Conservation (phyloP, 2,888 invertebrate genomes). For the Drosophila limbata region DNA sequence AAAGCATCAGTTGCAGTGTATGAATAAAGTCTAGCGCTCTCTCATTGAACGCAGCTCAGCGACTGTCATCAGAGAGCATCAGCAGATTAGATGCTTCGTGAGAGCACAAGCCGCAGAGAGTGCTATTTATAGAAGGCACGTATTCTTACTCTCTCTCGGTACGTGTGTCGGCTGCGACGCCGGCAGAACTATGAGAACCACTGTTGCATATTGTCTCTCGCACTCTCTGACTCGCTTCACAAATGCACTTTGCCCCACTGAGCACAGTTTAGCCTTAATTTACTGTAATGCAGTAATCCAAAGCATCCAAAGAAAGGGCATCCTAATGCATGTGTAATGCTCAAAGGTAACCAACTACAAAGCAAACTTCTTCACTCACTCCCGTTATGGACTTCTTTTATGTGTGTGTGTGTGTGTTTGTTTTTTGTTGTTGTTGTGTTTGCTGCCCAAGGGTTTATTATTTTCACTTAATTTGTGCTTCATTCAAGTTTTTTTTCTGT, state of each 20-base stretch:
- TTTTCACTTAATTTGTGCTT: conserved; percentile 77
- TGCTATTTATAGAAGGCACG: too few relatives aligned
- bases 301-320: not conserved
- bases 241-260: conserved; percentile 19
- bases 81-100: too few relatives aligned
- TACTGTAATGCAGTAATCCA: conserved; percentile 34
- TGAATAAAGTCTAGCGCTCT: too few relatives aligned
- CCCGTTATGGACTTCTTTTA: too few relatives aligned
- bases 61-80: too few relatives aligned
- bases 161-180: too few relatives aligned
- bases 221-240: not conserved
- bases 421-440: conserved; percentile 14
- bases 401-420: conserved; percentile 10
- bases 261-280: conserved; percentile 49
- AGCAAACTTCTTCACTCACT: not conserved
- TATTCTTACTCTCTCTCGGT: too few relatives aligned
- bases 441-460: conserved; percentile 67
- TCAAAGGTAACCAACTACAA: conserved; percentile 2
- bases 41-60: too few relatives aligned
- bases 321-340: conserved; percentile 21
- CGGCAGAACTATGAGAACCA: too few relatives aligned
- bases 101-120: too few relatives aligned
- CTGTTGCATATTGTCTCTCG: not conserved
- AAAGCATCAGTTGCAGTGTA: too few relatives aligned
- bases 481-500: conserved; percentile 53